Conservation (phyloP, 2,888 invertebrate species). For the Agriopis marginaria region DNA sequence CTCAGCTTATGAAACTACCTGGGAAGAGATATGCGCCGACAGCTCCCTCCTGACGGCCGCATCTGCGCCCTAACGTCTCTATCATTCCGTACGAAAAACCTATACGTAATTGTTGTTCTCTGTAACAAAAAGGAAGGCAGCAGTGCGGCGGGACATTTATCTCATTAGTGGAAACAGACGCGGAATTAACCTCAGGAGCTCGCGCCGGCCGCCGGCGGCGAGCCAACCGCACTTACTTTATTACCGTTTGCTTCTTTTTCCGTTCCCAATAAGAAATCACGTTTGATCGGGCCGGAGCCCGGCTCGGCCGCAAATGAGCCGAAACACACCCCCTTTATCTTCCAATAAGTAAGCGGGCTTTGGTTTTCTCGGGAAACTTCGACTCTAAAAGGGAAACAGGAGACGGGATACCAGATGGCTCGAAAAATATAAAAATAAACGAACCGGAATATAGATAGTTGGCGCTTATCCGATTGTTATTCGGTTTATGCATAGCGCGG, state of each 20-base stretch:
- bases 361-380: slow-evolving; percentile 68
- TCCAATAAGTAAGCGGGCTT: slow-evolving; percentile 79
- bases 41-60: slow-evolving; percentile 56
- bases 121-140: slow-evolving; percentile 46
- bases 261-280: slow-evolving; percentile 79
- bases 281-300: slow-evolving; percentile 69
- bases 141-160: slow-evolving; percentile 57
- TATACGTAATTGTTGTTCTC: slow-evolving; percentile 35
- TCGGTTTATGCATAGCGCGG: slow-evolving; percentile 67
- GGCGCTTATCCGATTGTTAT: slow-evolving; percentile 72
- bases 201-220: slow-evolving; percentile 51
- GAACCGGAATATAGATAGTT: slow-evolving; percentile 72
- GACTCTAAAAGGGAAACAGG: slow-evolving; percentile 65
- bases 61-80: slow-evolving; percentile 46
- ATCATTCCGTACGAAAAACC: slow-evolving; percentile 40
- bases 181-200: slow-evolving; percentile 61
- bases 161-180: slow-evolving; percentile 62
- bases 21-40: slow-evolving; percentile 69
- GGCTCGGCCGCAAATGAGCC: slow-evolving; percentile 79
- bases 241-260: slow-evolving; percentile 68
- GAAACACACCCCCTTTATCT: slow-evolving; percentile 82
- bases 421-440: slow-evolving; percentile 80
- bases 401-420: slow-evolving; percentile 75
- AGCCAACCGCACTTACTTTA: slow-evolving; percentile 63
- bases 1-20: slow-evolving; percentile 73